Evolutionary conservation across 2,797 vertebrate genomes (phyloP), one percentile per base, ranked within the genome.

Genomic region (Sebastes nivosus): DNA sequence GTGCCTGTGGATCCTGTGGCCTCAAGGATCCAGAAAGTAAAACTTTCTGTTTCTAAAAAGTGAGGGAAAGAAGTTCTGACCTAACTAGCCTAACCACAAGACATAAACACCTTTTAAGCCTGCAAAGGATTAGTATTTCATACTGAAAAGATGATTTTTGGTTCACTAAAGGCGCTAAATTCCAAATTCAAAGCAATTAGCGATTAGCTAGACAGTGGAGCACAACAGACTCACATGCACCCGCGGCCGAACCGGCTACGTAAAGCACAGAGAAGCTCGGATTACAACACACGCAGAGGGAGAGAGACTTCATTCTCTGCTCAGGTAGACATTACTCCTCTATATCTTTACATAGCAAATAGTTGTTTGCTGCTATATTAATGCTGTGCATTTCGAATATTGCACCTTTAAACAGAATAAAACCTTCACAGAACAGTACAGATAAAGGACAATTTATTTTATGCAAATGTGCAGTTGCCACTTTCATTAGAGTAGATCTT

Each of bases 1-100:
- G 32, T 87, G 77, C 59, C 55, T 8, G 18, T 12, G 60, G 18
- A 59, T 79, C 64, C 22, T 30, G 55, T 71, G 50, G 29, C 67
- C 76, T 72, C 18, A 11, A 57, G 14, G 32, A 34, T 46, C 54
- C 55, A 65, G 18, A 32, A 34, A 68, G 27, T 20, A 46, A 60
- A 63, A 38, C 50, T 8, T 0, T 4, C 57, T 59, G 14, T 8
- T 52, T 20, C 46, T 52, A 0, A 52, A 52, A 52, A 52, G 16
- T 18, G 46, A 50, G 18, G 36, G 36, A 38, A 38, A 38, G 36
- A 38, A 50, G 59, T 29, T 20, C 30, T 32, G 10, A 32, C 59
- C 34, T 58, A 24, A 60, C 16, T 58, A 60, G 8, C 1, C 18
- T 52, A 25, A 36, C n/a, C n/a, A 25, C 7, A 65, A 38, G 24